Evolutionary conservation across 2,888 invertebrate species (phyloP).

Genomic region (Desoria tigrina): DNA sequence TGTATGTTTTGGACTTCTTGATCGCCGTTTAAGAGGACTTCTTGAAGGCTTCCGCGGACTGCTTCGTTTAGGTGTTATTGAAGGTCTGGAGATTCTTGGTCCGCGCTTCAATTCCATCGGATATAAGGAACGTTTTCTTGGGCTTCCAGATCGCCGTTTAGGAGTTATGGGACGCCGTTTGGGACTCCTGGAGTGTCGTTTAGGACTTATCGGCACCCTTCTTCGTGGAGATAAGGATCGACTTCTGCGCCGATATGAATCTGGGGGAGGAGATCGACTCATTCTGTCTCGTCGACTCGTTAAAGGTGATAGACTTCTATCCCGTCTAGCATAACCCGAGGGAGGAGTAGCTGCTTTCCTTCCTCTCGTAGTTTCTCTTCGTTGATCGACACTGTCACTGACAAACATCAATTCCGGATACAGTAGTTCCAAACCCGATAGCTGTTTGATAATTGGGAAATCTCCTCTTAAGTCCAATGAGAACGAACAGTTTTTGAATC

Average conservation of each 20-base stretch:
- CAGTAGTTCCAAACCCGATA: conserved; percentile 2
- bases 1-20: neutral
- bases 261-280: neutral
- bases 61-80: too few species aligned
- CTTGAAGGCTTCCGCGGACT: too few species aligned
- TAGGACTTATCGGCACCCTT: neutral
- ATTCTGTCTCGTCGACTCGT: too few species aligned
- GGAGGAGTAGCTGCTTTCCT: too few species aligned
- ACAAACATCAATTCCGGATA: conserved; percentile 31
- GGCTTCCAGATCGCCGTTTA: too few species aligned
- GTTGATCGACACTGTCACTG: conserved; percentile 6
- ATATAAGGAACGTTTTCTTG: neutral
- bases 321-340: neutral
- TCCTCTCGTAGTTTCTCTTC: neutral
- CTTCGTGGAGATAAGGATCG: neutral
- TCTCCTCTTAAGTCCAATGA: conserved; percentile 23
- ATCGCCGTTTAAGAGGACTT: neutral
- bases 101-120: too few species aligned
- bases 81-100: too few species aligned
- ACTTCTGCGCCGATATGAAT: neutral
- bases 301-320: too few species aligned
- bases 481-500: conserved; percentile 16
- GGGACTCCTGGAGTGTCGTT: neutral
- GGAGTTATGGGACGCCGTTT: too few species aligned
- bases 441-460: conserved; percentile 24